These are phyloP conservation scores for Pipa parva DNA, from an alignment of 2,113 vertebrate genomes.

Conservation along the genomic window DNA sequence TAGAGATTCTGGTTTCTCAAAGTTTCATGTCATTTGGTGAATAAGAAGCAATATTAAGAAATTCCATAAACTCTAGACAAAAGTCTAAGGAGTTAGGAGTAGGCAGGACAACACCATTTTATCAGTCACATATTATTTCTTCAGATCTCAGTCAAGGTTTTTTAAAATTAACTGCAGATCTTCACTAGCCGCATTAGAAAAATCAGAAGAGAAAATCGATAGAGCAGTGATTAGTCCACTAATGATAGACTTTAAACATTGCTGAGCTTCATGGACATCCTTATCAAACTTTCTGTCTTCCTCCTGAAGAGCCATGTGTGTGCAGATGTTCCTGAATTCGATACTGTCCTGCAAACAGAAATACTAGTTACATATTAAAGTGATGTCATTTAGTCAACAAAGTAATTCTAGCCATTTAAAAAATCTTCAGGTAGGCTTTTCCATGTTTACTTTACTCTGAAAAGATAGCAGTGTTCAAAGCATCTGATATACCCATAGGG, in stretches of 20 bases:
- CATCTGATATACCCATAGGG: too few species aligned
- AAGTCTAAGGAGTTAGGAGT: background rate
- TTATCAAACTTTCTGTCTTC: slow-evolving; percentile 53
- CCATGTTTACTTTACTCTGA: too few species aligned
- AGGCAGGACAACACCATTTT: background rate
- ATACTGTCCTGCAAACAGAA: slow-evolving; percentile 52
- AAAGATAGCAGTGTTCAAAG: too few species aligned
- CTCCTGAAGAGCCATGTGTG: slow-evolving; percentile 47
- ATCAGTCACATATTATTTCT: background rate
- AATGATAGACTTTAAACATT: slow-evolving; percentile 54
- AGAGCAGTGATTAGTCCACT: slow-evolving; percentile 53
- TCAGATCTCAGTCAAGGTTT: slow-evolving; percentile 43
- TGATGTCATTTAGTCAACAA: too few species aligned
- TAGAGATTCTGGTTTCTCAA: background rate
- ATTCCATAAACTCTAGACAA: background rate
- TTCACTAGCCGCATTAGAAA: slow-evolving; percentile 11
- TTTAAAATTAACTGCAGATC: slow-evolving; percentile 54
- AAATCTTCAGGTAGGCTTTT: too few species aligned
- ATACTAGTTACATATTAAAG: too few species aligned
- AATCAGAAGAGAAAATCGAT: slow-evolving; percentile 46
- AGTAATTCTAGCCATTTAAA: too few species aligned
- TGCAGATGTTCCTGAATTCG: slow-evolving; percentile 61
- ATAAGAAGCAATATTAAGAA: background rate
- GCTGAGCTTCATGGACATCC: slow-evolving; percentile 49
- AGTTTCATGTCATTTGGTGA: background rate